Conservation (phyloP, 1,140 invertebrate species). For the Drosophila tropicalis region DNA sequence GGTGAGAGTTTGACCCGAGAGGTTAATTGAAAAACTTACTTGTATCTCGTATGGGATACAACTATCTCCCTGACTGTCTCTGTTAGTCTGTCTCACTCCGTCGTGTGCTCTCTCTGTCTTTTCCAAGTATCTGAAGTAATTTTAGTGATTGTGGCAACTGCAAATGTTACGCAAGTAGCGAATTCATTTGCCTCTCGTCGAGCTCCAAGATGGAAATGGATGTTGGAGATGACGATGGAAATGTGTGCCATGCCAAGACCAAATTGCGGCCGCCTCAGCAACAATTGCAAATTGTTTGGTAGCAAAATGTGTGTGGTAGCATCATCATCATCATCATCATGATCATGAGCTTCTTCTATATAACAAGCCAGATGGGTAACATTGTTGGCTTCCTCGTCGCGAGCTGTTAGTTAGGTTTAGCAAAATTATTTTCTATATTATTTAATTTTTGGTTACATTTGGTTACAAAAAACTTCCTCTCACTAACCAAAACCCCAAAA, state of each 20-base stretch:
- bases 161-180: conserved; percentile 57
- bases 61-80: not conserved
- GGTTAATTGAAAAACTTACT: conserved; percentile 51
- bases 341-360: conserved; percentile 18
- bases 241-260: conserved; percentile 60
- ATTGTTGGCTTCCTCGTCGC: conserved; percentile 3
- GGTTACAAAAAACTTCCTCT: conserved; percentile 5
- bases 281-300: conserved; percentile 77
- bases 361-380: conserved; percentile 34
- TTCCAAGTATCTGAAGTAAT: conserved; percentile 36
- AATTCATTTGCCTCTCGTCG: conserved; percentile 29
- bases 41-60: conserved; percentile 42
- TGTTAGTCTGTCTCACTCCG: not conserved
- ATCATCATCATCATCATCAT: conserved; percentile 23
- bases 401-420: not conserved
- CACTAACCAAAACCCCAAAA: not conserved
- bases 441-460: conserved; percentile 19
- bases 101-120: not conserved
- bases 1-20: conserved; percentile 48
- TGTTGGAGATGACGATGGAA: conserved; percentile 30
- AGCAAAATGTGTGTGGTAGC: conserved; percentile 59
- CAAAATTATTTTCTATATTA: conserved; percentile 3
- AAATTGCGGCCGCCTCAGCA: conserved; percentile 68
- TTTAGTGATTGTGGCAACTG: conserved; percentile 39
- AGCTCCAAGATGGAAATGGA: not conserved